A percentile compares a stretch with the other conserved stretches of the same genome.
Conservation (phyloP, 2,888 invertebrate species). For the Leptothorax acervorum region DNA sequence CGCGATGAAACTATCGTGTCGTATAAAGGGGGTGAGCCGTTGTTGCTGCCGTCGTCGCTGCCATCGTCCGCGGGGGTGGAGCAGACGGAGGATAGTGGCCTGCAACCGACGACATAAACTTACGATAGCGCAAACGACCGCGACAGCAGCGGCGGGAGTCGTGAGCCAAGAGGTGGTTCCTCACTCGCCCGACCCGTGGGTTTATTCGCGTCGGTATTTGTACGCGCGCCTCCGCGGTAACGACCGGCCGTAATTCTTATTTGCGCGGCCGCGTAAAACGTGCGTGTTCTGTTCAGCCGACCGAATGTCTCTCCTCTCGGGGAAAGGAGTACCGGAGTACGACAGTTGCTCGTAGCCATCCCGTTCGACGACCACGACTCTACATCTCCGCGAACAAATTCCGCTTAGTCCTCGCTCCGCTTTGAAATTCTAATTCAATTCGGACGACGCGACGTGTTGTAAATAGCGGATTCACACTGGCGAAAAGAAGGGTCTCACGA, state of each 20-base stretch:
- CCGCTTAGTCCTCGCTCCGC: background rate
- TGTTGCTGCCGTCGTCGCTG: background rate
- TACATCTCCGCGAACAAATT: constrained; percentile 31
- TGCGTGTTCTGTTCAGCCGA: constrained; percentile 19
- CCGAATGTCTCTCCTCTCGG: background rate
- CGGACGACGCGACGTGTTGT: constrained; percentile 23
- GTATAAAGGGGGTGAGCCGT: constrained; percentile 60
- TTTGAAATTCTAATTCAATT: constrained; percentile 52
- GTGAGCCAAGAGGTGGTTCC: background rate
- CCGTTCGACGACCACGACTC: background rate
- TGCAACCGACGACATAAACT: constrained; percentile 74
- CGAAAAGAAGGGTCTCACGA: background rate
- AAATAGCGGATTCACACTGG: constrained; percentile 23
- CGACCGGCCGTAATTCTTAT: constrained; percentile 73
- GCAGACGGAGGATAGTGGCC: constrained; percentile 28
- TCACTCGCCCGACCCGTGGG: background rate
- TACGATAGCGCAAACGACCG: constrained; percentile 78
- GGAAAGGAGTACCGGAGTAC: background rate
- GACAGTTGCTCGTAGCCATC: background rate
- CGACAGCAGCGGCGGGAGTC: constrained; percentile 32
- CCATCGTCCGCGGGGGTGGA: background rate
- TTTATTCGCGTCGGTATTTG: constrained; percentile 35
- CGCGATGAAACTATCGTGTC: constrained; percentile 79
- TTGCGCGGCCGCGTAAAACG: constrained; percentile 56
- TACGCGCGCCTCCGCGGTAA: constrained; percentile 54